Base-by-base conservation (phyloP, 2,888 invertebrate genomes). In the Hololepta plana region DNA sequence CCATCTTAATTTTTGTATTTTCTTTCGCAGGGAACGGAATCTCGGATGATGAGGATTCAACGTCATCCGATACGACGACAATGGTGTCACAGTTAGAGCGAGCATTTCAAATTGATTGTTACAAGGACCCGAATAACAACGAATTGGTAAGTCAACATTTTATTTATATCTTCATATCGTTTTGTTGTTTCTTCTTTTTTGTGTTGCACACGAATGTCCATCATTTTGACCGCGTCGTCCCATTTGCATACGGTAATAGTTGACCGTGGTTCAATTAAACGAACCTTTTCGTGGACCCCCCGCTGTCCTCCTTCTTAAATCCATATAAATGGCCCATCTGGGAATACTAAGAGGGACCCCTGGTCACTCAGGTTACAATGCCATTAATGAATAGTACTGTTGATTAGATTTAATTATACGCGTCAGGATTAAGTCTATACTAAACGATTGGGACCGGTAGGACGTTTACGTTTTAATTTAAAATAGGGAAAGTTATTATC, bases 401-500 rank as follows among this genome's bases (percentile, higher is more conserved):
- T 52, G 52, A 52, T 53, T 52, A 48, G 46, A 51, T 53, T 52
- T 51, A 52, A 51, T 52, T 51, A 51, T n/a, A n/a, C n/a, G n/a
- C n/a, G n/a, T n/a, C n/a, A n/a, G n/a, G n/a, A n/a, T n/a, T n/a
- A n/a, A n/a, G n/a, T n/a, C n/a, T n/a, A n/a, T n/a, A n/a, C n/a
- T n/a, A n/a, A n/a, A n/a, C n/a, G n/a, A n/a, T n/a, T n/a, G n/a
- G n/a, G n/a, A n/a, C n/a, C n/a, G n/a, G n/a, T n/a, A n/a, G n/a
- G n/a, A n/a, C n/a, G n/a, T n/a, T n/a, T n/a, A n/a, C n/a, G n/a
- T n/a, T n/a, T n/a, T n/a, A n/a, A n/a, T n/a, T n/a, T n/a, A n/a
- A n/a, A n/a, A n/a, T n/a, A n/a, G n/a, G n/a, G n/a, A n/a, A n/a
- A n/a, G n/a, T n/a, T n/a, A n/a, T n/a, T n/a, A n/a, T n/a, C n/a